Evolutionary conservation across 2,888 invertebrate genomes (phyloP), one percentile per base, ranked within the genome.

Genomic region (Gastrophysa polygoni): DNA sequence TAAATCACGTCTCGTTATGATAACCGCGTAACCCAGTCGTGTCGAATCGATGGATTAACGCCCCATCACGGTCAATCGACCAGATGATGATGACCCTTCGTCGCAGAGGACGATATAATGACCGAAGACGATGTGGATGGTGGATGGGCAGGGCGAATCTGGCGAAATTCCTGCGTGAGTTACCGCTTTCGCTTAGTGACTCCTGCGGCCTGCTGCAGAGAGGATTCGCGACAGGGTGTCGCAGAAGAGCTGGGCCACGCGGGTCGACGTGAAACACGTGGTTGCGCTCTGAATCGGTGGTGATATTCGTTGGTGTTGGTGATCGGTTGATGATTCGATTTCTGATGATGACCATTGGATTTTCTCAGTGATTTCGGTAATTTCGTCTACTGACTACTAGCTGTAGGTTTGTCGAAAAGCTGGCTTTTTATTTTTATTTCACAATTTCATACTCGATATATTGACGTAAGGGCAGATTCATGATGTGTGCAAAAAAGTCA

Each of bases 151-250:
- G 67, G 66, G 71, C 71, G 71, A 69, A 70, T 70, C 68, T 66
- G 70, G 67, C 68, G 52, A 54, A 52, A 64, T 57, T 67, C 59
- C 61, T 62, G 62, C 62, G 63, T 63, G 63, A 63, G 44, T 57
- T 63, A 61, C 56, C 32, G 57, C 65, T 44, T n/a, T 50, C 17
- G 52, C 55, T 59, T 54, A 66, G 65, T 66, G 62, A 69, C 66
- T 73, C 70, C 72, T 69, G 72, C 66, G 56, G 69, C 66, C 62
- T 63, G 64, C 66, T 24, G 48, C 56, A 44, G 52, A 57, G 65
- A 59, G 54, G 61, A 66, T 47, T 65, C 59, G 67, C 68, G 68
- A 64, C 18, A 47, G 32, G 46, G 43, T 38, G 50, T 54, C 43
- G 51, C 67, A 63, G 63, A 61, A 61, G 57, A 32, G 57, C 24